Percentiles rank a stretch among this genome's conserved stretches.
phyloP scores from a whole-genome alignment of 2,113 vertebrate species.

The Triplophysa tibetana region DNA sequence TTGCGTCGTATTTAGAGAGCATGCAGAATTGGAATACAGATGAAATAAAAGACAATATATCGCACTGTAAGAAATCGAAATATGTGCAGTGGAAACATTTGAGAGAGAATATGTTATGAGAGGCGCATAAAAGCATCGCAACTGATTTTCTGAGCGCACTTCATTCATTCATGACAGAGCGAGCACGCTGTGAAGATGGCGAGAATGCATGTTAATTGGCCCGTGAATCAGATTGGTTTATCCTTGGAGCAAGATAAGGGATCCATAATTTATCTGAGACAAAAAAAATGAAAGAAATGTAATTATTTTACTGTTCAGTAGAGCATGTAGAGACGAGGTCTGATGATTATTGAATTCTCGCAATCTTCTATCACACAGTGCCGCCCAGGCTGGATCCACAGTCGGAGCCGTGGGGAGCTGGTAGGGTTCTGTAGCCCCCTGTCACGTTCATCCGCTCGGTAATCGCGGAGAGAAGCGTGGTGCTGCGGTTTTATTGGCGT shows the following conservation, averaged over 20 bases:
- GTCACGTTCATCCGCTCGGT: conserved; percentile 1
- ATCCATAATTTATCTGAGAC: conserved; percentile 51
- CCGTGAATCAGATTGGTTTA: conserved; percentile 41
- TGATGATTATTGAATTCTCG: conserved; percentile 42
- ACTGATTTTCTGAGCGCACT: neutral
- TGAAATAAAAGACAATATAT: neutral
- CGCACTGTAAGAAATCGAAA: neutral
- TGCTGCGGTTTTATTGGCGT: conserved; percentile 13
- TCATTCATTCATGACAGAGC: conserved; percentile 9
- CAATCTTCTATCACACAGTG: conserved; percentile 15
- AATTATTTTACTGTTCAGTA: conserved; percentile 47
- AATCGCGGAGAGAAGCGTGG: neutral
- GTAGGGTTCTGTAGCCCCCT: conserved; percentile 20
- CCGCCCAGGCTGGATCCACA: neutral
- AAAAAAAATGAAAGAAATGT: conserved; percentile 42
- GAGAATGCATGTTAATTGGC: conserved; percentile 44
- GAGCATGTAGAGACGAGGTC: conserved; percentile 29
- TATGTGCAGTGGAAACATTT: neutral
- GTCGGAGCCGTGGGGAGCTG: conserved; percentile 18
- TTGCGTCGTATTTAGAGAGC: neutral
- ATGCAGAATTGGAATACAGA: neutral
- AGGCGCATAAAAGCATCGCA: neutral
- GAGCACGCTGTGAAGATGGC: conserved; percentile 29
- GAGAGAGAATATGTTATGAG: conserved; percentile 14
- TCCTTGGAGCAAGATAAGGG: conserved; percentile 47